Base-by-base conservation (phyloP, 2,797 vertebrate genomes). In the Australoheros facetus region DNA sequence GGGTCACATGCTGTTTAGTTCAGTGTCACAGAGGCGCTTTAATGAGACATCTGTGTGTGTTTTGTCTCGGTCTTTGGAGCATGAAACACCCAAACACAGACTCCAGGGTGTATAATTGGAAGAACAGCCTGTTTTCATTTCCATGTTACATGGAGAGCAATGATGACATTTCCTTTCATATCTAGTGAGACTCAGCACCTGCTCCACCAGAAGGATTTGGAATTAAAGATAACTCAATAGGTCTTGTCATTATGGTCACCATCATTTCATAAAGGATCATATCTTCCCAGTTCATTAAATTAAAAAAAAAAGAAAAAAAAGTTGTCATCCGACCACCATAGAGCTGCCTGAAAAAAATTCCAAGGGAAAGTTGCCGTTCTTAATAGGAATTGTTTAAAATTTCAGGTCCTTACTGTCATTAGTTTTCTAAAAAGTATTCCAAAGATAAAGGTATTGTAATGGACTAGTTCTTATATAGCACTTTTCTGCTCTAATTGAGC, bases 101-200 rank as follows among this genome's bases (percentile, higher is more conserved):
- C 69, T 75, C 69, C 0, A 4, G 72, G 51, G 56, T 55, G 12
- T 60, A 2, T 62, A 51, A 78, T 39, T 86, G 78, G 73, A 84
- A 85, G 69, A 79, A 78, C 82, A 84, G 71, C 11, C 8, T 83
- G 78, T 87, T 91, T 87, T 89, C 75, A 72, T 54, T 75, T 83
- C 26, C 1, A 28, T 19, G n/a, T 34, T n/a, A 70, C 62, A 66
- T 39, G 56, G 30, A 77, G 23, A 79, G 42, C 34, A 62, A 17
- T 85, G 74, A 85, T 83, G 73, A 76, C 64, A 80, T 87, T 90
- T 87, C 80, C 85, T 88, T 83, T 77, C 76, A 34, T 12, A 42
- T 30, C 54, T 37, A n/a, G 42, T 66, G 70, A 80, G 62, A 72
- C 28, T 73, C 19, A 10, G 2, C 37, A 37, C 14, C 39, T 78